These are phyloP conservation scores for Rhynchomys soricoides DNA, from an alignment of 2,113 vertebrate genomes.

Conservation along the genomic window DNA sequence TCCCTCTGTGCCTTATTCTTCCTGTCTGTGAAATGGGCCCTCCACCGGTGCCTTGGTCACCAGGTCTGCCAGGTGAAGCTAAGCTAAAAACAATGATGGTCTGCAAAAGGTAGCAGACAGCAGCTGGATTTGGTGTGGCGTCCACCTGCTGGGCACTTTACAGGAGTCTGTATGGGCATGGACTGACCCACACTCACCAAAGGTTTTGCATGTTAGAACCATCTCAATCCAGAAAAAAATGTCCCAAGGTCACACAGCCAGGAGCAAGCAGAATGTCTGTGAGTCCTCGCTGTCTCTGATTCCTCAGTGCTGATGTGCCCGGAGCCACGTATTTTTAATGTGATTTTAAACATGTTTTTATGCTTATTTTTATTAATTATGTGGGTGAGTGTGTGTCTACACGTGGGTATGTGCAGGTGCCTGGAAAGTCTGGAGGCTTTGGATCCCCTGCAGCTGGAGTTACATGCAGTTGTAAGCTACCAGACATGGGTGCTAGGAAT, in stretches of 20 bases:
- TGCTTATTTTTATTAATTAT: too few relatives aligned
- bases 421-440: background rate
- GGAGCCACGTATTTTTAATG: background rate
- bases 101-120: too few relatives aligned
- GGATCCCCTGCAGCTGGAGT: background rate
- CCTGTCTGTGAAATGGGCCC: constrained; percentile 4
- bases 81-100: background rate
- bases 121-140: too few relatives aligned
- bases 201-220: background rate
- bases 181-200: background rate
- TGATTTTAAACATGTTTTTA: background rate
- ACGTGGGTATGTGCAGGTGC: background rate
- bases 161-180: fast-evolving
- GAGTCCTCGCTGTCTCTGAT: too few relatives aligned
- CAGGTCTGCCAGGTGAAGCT: background rate
- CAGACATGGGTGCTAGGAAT: background rate
- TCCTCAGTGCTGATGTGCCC: background rate
- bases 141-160: fast-evolving
- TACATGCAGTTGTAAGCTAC: background rate
- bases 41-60: fast-evolving
- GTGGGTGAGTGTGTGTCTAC: background rate
- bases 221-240: too few relatives aligned
- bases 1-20: background rate
- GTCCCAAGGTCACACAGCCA: background rate
- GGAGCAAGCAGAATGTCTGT: background rate